Conservation (phyloP, 2,113 vertebrate species). For the Hippocampus comes region DNA sequence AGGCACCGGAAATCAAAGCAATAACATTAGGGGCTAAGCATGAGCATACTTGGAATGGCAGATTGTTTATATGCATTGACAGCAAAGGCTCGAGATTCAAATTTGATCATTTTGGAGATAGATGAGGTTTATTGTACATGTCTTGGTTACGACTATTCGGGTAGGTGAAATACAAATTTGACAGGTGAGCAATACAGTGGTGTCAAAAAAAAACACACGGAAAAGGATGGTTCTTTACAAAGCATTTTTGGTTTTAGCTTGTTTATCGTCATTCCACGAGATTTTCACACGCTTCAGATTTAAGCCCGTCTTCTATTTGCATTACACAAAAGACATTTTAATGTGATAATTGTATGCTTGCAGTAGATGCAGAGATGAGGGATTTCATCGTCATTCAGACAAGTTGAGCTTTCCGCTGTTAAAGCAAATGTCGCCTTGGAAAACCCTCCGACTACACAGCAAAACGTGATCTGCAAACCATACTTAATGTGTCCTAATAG, state of each 20-base stretch:
- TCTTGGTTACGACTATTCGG: neutral
- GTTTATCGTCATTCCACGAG: slow-evolving; percentile 30
- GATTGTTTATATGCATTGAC: neutral
- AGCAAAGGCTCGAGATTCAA: neutral
- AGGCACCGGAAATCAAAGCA: slow-evolving; percentile 36
- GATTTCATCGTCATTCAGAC: slow-evolving; percentile 24
- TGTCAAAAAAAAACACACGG: neutral
- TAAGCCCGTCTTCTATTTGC: slow-evolving; percentile 1
- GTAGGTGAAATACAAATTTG: neutral
- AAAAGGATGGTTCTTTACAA: neutral
- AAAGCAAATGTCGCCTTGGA: slow-evolving; percentile 50
- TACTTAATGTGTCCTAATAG: slow-evolving; percentile 31
- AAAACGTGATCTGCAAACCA: slow-evolving; percentile 41
- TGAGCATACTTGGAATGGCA: neutral
- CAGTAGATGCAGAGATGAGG: slow-evolving; percentile 30
- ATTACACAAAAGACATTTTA: slow-evolving; percentile 27
- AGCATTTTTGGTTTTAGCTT: slow-evolving; percentile 14
- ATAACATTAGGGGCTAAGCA: slow-evolving; percentile 8
- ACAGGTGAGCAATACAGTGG: no score
- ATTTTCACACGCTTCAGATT: slow-evolving; percentile 57
- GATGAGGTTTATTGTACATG: neutral
- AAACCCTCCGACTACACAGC: slow-evolving; percentile 29
- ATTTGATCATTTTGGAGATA: neutral
- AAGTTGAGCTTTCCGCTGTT: slow-evolving; percentile 40
- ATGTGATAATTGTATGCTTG: slow-evolving; percentile 35